Conservation (phyloP, 1,140 invertebrate genomes). For the Trichoplusia ni region DNA sequence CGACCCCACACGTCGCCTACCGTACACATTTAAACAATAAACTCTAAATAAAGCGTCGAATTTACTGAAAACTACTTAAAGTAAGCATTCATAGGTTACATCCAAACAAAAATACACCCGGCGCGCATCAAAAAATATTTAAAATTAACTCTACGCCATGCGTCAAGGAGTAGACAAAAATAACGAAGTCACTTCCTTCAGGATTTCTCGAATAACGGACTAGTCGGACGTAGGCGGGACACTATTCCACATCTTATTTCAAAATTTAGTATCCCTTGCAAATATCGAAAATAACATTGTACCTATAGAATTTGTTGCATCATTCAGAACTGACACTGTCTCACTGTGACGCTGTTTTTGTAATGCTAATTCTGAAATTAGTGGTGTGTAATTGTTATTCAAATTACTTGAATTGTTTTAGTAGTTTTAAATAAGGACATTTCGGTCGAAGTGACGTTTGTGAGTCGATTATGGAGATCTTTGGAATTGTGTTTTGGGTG, state of each 20-base stretch:
- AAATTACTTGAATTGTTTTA: no score
- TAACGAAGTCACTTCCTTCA: slow-evolving; percentile 52
- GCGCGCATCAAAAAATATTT: slow-evolving; percentile 60
- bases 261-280: no score
- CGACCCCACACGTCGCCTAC: slow-evolving; percentile 4
- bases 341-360: no score
- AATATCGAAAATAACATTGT: no score
- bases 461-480: no score
- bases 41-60: slow-evolving; percentile 10
- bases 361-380: no score
- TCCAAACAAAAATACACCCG: slow-evolving; percentile 24
- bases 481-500: no score
- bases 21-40: neutral
- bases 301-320: no score
- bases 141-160: slow-evolving; percentile 60
- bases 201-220: slow-evolving; percentile 34
- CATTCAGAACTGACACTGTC: no score
- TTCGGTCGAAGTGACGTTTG: no score
- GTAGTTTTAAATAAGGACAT: no score
- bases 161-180: slow-evolving; percentile 59
- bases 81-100: slow-evolving; percentile 40
- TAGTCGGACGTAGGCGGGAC: neutral
- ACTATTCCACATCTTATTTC: neutral
- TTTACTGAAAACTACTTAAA: slow-evolving; percentile 35
- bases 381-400: no score